These are phyloP conservation scores for Agrypnus murinus DNA, from an alignment of 2,888 invertebrate genomes.

Conservation along the genomic window DNA sequence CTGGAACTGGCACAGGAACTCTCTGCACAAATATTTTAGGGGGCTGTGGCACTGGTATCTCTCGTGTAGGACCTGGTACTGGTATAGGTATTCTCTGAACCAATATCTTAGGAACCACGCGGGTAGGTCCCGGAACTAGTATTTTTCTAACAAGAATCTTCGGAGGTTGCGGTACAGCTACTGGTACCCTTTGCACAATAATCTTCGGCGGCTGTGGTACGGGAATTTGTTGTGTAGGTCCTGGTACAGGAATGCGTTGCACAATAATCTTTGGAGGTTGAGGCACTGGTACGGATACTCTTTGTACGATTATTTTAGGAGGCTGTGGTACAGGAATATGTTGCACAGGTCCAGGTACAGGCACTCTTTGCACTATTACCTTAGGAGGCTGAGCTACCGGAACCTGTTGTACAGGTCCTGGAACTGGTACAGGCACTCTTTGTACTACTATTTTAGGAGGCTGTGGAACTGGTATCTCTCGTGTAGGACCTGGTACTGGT, in stretches of 20 bases:
- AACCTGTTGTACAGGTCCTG: no score
- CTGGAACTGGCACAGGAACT: slow-evolving; percentile 17
- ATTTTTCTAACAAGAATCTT: slow-evolving; percentile 35
- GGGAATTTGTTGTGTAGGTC: slow-evolving; percentile 25
- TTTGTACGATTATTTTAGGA: slow-evolving; percentile 15
- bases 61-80: background rate
- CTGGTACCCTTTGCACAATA: slow-evolving; percentile 16
- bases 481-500: background rate
- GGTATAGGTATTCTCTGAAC: slow-evolving; percentile 14
- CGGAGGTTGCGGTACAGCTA: slow-evolving; percentile 16
- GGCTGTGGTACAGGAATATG: slow-evolving; percentile 8
- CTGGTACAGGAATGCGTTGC: background rate
- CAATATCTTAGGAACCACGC: slow-evolving; percentile 22
- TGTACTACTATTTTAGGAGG: no score
- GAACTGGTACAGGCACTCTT: no score
- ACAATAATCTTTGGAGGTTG: background rate
- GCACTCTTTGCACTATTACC: no score
- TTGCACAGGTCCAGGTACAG: no score
- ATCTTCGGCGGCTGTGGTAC: slow-evolving; percentile 30
- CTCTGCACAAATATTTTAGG: slow-evolving; percentile 13
- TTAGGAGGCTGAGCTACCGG: no score
- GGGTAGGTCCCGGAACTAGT: slow-evolving; percentile 18
- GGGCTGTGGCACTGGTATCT: slow-evolving; percentile 18
- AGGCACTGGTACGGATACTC: slow-evolving; percentile 9
- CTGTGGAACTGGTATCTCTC: background rate